Base-by-base conservation (phyloP, 2,888 invertebrate species). In the Kuschelorhynchus macadamiae region DNA sequence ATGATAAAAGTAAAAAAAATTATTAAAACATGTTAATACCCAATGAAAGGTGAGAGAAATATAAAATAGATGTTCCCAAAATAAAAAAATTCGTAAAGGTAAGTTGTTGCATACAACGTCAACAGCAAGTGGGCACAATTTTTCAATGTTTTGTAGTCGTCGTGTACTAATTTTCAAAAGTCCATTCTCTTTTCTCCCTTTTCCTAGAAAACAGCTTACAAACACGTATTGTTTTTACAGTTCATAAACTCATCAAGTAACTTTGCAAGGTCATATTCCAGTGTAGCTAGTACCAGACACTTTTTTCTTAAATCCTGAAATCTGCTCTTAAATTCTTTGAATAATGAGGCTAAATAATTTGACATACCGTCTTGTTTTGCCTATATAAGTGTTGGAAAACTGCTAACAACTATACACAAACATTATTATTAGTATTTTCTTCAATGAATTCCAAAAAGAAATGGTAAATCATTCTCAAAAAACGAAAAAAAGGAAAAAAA, bases 221-320 rank as follows among this genome's bases (percentile, higher is more conserved):
- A n/a, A 18, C 17, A 36, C 8, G 53, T 33, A 32, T 5, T 7
- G 7, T 25, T 25, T 25, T 3, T 25, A 25, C 3, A 5, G 3
- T 53, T 18, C 8, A 50, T 50, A 11, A 50, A 50, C 25, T 50
- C n/a, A 33, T 50, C 30, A 3, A 5, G 25, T 25, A 50, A 50
- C 32, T 50, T 17, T 25, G 30, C n/a, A 17, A 25, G 4, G 21
- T 50, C 17, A 50, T 3, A 50, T 16, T n/a, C 30, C 30, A 30
- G 30, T 16, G 8, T 25, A 4, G 30, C 16, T 14, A 52, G 12
- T 11, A 33, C 11, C 1, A 33, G 14, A 33, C 33, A 50, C n/a
- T 59, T 46, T 11, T 47, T 46, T 18, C n/a, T n/a, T 46, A 33
- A 17, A 59, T 59, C 59, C 18, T 59, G 46, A 30, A 57, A 57